A percentile compares a stretch with the other conserved stretches of the same genome.
These are phyloP conservation scores for Trilocha varians DNA, from an alignment of 2,888 invertebrate genomes.

Conservation along the genomic window DNA sequence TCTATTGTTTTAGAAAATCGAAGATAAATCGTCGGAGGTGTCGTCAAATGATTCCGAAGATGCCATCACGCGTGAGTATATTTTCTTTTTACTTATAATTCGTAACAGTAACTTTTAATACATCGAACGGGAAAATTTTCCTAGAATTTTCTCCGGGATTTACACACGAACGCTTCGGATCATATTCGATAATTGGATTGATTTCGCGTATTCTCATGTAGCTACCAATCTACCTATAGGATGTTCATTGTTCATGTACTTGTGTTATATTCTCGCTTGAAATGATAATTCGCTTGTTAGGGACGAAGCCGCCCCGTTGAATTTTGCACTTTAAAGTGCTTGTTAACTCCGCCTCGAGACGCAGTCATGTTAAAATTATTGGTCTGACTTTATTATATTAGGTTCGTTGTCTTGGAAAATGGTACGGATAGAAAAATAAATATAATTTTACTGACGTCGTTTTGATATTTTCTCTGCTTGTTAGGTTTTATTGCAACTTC, in stretches of 20 bases:
- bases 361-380: neutral
- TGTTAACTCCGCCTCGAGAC: neutral
- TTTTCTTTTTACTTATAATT: conserved; percentile 1
- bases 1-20: conserved; percentile 40
- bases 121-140: neutral
- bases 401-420: too few species aligned
- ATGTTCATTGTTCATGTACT: neutral
- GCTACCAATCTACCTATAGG: neutral
- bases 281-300: neutral
- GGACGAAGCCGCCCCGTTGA: neutral
- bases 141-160: neutral
- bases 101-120: too few species aligned
- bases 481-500: too few species aligned
- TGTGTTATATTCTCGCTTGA: neutral
- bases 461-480: too few species aligned
- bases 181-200: neutral
- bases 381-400: too few species aligned
- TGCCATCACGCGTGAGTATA: conserved; percentile 33
- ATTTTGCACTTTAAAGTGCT: neutral
- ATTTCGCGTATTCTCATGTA: neutral
- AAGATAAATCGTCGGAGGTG: conserved; percentile 33
- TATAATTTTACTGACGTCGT: too few species aligned
- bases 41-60: conserved; percentile 35
- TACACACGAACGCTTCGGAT: neutral
- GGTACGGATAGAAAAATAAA: too few species aligned